Percentiles rank a stretch among this genome's conserved stretches.
Evolutionary conservation across 2,797 vertebrate species (phyloP).

Genomic region (Lycodopsis pacificus): DNA sequence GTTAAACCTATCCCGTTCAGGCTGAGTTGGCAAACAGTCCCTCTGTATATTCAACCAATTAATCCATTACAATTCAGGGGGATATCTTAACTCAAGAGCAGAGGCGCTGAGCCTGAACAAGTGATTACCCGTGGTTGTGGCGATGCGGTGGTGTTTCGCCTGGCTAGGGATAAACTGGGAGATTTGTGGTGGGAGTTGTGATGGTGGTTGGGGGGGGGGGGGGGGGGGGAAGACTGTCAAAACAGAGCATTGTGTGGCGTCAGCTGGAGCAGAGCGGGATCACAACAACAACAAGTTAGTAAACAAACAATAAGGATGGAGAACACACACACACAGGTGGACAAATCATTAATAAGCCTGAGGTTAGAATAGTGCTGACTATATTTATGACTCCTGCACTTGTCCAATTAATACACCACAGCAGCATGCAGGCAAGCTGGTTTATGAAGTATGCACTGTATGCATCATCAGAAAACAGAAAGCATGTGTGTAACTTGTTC

Average conservation of each 20-base stretch:
- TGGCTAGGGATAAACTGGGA: constrained; percentile 64
- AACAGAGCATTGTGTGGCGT: constrained; percentile 56
- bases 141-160: constrained; percentile 63
- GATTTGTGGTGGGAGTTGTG: constrained; percentile 64
- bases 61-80: constrained; percentile 70
- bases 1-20: constrained; percentile 48
- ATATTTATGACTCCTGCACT: background rate
- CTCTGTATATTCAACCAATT: constrained; percentile 72
- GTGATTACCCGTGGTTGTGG: constrained; percentile 60
- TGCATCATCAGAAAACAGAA: constrained; percentile 21
- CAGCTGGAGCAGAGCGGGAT: constrained; percentile 48
- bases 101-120: constrained; percentile 66
- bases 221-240: constrained; percentile 47
- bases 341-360: constrained; percentile 4
- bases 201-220: constrained; percentile 13
- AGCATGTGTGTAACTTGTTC: constrained; percentile 20
- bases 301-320: constrained; percentile 12
- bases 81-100: constrained; percentile 69
- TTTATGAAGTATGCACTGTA: constrained; percentile 3
- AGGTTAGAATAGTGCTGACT: background rate
- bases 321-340: background rate
- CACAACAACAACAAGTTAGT: constrained; percentile 60
- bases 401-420: background rate
- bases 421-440: background rate
- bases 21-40: constrained; percentile 54